These are phyloP conservation scores for Triops cancriformis DNA, from an alignment of 1,140 invertebrate species.

Conservation along the genomic window DNA sequence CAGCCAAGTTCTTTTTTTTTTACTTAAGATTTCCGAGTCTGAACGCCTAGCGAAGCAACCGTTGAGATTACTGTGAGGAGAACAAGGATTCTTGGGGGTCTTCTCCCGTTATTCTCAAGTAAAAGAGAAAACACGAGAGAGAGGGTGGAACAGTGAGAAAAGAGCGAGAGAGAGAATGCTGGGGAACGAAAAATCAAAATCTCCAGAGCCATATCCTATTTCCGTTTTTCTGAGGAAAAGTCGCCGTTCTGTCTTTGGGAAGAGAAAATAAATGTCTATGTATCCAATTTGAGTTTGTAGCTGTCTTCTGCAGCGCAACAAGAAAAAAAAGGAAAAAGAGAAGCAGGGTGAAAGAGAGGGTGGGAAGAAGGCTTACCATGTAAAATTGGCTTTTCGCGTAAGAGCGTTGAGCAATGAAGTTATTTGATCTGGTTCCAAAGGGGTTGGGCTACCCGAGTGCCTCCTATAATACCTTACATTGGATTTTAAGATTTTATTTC, in stretches of 20 bases:
- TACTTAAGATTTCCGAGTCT: background rate
- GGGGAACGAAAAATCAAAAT: background rate
- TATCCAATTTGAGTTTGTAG: constrained; percentile 10
- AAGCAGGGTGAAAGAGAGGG: background rate
- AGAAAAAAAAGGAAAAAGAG: background rate
- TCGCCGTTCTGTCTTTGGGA: background rate
- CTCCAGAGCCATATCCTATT: background rate
- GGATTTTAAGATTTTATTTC: constrained; percentile 7
- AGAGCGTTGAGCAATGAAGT: constrained; percentile 5
- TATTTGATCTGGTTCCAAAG: constrained; percentile 10
- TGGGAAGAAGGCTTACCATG: background rate
- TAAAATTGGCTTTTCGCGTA: constrained; percentile 14
- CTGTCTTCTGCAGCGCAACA: background rate
- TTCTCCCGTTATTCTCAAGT: background rate
- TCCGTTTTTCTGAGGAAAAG: constrained; percentile 1
- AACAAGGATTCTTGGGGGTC: background rate
- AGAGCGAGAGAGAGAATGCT: background rate
- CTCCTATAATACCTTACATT: background rate
- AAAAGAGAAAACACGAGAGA: background rate
- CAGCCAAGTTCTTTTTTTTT: background rate
- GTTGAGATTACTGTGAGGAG: background rate
- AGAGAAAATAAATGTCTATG: background rate
- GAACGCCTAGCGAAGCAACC: background rate
- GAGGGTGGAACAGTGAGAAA: background rate
- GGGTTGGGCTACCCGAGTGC: background rate